These are phyloP conservation scores for Tapirus terrestris DNA, from an alignment of 2,113 vertebrate species.

Conservation along the genomic window DNA sequence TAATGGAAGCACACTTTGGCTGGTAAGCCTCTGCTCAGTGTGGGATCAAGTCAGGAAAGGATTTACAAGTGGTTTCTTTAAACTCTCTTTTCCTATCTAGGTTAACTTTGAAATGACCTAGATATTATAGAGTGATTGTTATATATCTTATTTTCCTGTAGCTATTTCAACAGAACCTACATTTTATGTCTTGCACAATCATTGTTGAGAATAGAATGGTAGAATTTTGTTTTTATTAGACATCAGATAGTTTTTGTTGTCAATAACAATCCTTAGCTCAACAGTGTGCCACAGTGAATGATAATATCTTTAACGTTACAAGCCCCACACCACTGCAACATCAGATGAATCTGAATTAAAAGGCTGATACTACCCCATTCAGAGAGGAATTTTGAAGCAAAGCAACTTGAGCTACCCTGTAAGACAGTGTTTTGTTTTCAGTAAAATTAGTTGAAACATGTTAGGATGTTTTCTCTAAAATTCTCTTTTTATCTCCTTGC, in stretches of 20 bases:
- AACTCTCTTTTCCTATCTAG: not conserved
- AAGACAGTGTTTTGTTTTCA: not conserved
- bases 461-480: not conserved
- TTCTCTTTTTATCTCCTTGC: not conserved
- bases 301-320: not conserved
- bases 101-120: not conserved
- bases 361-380: not conserved
- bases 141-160: constrained; percentile 17
- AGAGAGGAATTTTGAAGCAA: not conserved
- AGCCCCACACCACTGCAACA: not conserved
- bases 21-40: not conserved
- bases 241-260: not conserved
- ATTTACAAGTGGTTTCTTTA: not conserved
- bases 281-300: not conserved
- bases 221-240: not conserved
- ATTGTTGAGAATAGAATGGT: not conserved
- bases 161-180: not conserved
- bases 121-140: not conserved
- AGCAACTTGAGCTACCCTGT: not conserved
- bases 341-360: not conserved
- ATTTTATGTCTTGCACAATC: not conserved
- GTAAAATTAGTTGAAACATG: not conserved
- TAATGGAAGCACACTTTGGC: not conserved
- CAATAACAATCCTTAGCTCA: not conserved
- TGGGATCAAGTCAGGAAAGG: not conserved